These are phyloP conservation scores for Syngnathus acus DNA, from an alignment of 2,797 vertebrate genomes.

Conservation along the genomic window DNA sequence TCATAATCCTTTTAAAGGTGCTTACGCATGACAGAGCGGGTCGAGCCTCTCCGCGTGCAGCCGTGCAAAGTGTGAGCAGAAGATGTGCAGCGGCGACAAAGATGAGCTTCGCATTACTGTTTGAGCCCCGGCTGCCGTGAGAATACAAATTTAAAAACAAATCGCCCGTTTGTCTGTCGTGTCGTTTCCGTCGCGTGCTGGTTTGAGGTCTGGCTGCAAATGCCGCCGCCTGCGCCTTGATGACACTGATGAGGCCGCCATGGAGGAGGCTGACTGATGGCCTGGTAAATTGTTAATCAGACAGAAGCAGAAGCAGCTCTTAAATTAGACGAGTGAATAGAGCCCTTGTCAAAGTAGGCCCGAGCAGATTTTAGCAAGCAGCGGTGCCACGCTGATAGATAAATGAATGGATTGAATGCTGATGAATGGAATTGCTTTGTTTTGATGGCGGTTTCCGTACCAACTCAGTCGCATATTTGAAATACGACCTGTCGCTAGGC, in stretches of 20 bases:
- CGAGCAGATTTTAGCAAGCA: conserved; percentile 22
- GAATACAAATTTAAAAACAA: conserved; percentile 14
- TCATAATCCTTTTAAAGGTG: conserved; percentile 46
- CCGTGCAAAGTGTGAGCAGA: conserved; percentile 11
- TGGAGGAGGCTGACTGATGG: conserved; percentile 66
- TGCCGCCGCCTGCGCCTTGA: conserved; percentile 26
- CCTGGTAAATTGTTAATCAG: conserved; percentile 80
- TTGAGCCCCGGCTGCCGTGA: conserved; percentile 7
- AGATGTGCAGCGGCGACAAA: conserved; percentile 11
- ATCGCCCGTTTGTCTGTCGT: conserved; percentile 25
- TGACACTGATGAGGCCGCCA: conserved; percentile 56
- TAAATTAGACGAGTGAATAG: conserved; percentile 72
- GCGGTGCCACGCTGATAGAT: conserved; percentile 8
- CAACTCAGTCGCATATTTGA: background rate
- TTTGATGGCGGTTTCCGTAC: background rate
- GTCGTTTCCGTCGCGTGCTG: conserved; percentile 32
- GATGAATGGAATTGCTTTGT: too few species aligned
- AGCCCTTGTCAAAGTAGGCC: conserved; percentile 61
- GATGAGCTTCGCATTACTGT: conserved; percentile 4
- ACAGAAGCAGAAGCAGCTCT: conserved; percentile 64
- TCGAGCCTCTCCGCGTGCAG: conserved; percentile 24
- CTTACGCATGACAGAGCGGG: conserved; percentile 28
- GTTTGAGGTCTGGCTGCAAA: conserved; percentile 39
- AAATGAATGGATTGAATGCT: background rate
- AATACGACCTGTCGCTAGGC: background rate